Base-by-base conservation (phyloP, 1,140 invertebrate species). In the Pachypeltis micranthus region DNA sequence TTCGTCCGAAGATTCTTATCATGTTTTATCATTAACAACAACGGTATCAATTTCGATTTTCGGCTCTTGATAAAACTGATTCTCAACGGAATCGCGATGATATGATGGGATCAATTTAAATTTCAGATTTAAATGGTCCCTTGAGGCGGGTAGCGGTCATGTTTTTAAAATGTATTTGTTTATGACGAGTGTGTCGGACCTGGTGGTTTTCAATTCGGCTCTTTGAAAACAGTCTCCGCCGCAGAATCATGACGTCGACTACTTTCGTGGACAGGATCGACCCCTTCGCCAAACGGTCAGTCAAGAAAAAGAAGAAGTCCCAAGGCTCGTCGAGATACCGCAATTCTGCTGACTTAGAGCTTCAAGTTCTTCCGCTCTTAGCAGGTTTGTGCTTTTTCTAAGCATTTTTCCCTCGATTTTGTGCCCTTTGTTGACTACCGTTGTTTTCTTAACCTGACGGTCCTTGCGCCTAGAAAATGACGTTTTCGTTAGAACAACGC, bases 191-290 rank as follows among this genome's bases (percentile, higher is more conserved):
- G 23, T 39, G 31, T 34, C 12, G n/a, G 59, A 21, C 14, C 31
- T 44, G 1, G 3, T 44, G 39, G 21, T 61, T 2, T 34, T 21
- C 2, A 58, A 12, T 12, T 58, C n/a, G 10, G 10, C 27, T 58
- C 7, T 27, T 34, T 60, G 14, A 47, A 34, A 34, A 44, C 19
- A 19, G 19, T 21, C 2, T 10, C 26, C 19, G n/a, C 28, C 23
- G 51, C 55, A n/a, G 26, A 51, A 65, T 44, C 34, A 67, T 67
- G 66, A 65, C 65, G 62, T 69, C 71, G 60, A 64, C 64, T 31
- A 72, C 77, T 19, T 81, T 82, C 74, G 80, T 81, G 56, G 80
- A 82, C 71, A 75, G 80, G 63, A 81, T 81, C 68, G 80, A 82
- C 69, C 80, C 80, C 14, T 81, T 80, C 70, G 79, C 79, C 39